Base-by-base conservation (phyloP, 1,140 invertebrate genomes). In the Daktulosphaira vitifoliae region DNA sequence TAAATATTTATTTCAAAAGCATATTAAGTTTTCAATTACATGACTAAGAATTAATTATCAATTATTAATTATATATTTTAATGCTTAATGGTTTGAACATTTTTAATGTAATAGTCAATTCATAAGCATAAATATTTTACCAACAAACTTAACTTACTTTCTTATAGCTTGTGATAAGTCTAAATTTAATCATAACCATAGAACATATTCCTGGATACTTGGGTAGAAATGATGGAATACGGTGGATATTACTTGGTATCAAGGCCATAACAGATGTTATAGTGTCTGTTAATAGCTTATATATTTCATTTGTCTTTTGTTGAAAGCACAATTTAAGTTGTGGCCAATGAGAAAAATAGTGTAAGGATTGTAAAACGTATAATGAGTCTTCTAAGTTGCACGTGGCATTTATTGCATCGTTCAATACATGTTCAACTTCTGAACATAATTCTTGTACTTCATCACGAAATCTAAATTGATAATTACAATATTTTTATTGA, bases 311-410 rank as follows among this genome's bases (percentile, higher is more conserved):
- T 0, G 42, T 62, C 4, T 48, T 33, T 20, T 22, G 16, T 13
- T 25, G 56, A 4, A 62, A 46, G 37, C 13, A 62, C 25, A n/a
- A 4, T 23, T 48, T 13, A 8, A 62, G 56, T 20, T 22, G 56
- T 1, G 25, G 42, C 56, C 56, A 62, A 11, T 62, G 16, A 8
- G 16, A 22, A 25, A 62, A 62, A 46, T 48, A 46, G 20, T 20
- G 42, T 33, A 62, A 48, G 15, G 23, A 6, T 25, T 62, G 56
- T 13, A 62, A 62, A 23, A 62, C 44, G 16, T 48, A 26, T 13
- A 62, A 9, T 3, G 15, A 26, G 11, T 46, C 56, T 15, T 29
- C 3, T 33, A 18, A 16, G 18, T 62, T 62, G 25, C 56, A 62
- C 2, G 42, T 20, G 1, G 16, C 18, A 16, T 62, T 33, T 13